Conservation (phyloP, 2,113 vertebrate genomes). For the Lota lota region DNA sequence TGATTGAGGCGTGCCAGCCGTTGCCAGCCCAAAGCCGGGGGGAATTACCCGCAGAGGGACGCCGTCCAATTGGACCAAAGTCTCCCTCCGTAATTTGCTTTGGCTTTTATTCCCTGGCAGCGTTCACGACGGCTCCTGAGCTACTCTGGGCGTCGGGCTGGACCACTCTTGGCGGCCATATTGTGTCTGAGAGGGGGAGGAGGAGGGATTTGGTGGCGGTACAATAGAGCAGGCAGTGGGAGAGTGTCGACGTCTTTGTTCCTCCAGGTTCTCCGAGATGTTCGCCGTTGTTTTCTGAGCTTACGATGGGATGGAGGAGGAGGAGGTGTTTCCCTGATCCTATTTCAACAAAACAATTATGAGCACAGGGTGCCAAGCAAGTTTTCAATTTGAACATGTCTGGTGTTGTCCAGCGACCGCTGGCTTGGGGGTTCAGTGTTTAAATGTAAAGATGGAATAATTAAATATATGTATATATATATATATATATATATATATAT, state of each 20-base stretch:
- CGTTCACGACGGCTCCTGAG: constrained; percentile 58
- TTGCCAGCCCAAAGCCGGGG: constrained; percentile 67
- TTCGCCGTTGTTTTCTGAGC: constrained; percentile 63
- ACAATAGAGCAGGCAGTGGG: constrained; percentile 63
- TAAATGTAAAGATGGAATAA: too few species aligned
- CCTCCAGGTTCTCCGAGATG: constrained; percentile 59
- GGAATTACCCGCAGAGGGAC: constrained; percentile 76
- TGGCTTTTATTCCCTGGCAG: constrained; percentile 73
- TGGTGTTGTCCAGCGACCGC: too few species aligned
- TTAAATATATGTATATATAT: too few species aligned
- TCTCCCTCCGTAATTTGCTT: constrained; percentile 75
- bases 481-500: too few species aligned
- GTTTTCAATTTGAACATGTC: constrained; percentile 49
- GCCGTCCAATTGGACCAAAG: constrained; percentile 76
- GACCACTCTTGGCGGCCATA: constrained; percentile 67
- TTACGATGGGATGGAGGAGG: constrained; percentile 46
- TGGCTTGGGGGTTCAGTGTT: too few species aligned
- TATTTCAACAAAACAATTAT: constrained; percentile 57
- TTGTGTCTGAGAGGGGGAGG: constrained; percentile 54
- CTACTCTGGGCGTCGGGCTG: constrained; percentile 74
- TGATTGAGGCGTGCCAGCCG: constrained; percentile 72
- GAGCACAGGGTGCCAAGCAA: constrained; percentile 58
- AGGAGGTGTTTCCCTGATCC: constrained; percentile 58
- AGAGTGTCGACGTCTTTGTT: constrained; percentile 59
- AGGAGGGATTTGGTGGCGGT: constrained; percentile 59